A percentile compares a stretch with the other conserved stretches of the same genome.
Evolutionary conservation across 2,797 vertebrate genomes (phyloP).

Genomic region (Melopsittacus undulatus): DNA sequence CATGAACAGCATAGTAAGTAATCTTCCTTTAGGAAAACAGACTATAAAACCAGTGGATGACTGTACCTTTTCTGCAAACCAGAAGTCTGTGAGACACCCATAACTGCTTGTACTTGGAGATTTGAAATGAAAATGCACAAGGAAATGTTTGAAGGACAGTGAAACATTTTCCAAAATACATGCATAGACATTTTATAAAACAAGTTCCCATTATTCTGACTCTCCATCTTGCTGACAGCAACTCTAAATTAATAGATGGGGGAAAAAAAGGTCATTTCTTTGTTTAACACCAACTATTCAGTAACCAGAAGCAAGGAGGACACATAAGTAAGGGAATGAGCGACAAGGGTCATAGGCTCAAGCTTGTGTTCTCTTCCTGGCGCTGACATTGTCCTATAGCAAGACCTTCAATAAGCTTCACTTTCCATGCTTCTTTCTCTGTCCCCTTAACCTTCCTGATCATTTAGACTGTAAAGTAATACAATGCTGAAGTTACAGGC

Average conservation of each 20-base stretch:
- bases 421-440: neutral
- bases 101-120: neutral
- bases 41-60: neutral
- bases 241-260: neutral
- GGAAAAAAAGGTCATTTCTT: neutral
- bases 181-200: neutral
- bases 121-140: neutral
- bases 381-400: neutral
- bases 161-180: neutral
- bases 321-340: neutral
- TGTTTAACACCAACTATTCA: neutral
- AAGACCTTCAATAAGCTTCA: neutral
- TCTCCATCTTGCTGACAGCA: neutral
- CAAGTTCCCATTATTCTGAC: neutral
- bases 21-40: neutral
- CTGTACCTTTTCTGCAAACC: neutral
- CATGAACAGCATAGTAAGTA: neutral
- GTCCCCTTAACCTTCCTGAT: neutral
- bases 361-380: neutral
- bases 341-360: neutral
- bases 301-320: neutral
- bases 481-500: fast-evolving
- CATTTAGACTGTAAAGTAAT: neutral
- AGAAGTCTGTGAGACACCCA: neutral
- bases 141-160: neutral